Evolutionary conservation across 2,113 vertebrate genomes (phyloP).

Genomic region (Notarius lentiginosus): DNA sequence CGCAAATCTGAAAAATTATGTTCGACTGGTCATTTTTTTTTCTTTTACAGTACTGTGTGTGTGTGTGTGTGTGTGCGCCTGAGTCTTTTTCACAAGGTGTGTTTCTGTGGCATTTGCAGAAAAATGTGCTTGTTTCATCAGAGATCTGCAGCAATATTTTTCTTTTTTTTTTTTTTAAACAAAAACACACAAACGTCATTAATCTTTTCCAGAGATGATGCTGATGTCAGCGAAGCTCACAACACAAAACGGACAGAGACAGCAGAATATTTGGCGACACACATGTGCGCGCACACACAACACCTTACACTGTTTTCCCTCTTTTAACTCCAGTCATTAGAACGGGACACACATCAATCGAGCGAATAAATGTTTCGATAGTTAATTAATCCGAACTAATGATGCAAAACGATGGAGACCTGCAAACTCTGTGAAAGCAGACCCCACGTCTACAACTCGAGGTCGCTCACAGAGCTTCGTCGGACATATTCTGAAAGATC

Average conservation of each 20-base stretch:
- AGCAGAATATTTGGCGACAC: neutral
- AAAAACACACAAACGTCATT: conserved; percentile 48
- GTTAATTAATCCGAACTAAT: neutral
- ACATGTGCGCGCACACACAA: neutral
- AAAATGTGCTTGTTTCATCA: conserved; percentile 66
- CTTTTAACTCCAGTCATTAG: neutral
- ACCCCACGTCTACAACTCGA: conserved; percentile 49
- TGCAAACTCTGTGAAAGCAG: conserved; percentile 35
- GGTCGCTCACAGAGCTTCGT: conserved; percentile 59
- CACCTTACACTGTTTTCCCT: neutral
- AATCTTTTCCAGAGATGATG: conserved; percentile 57
- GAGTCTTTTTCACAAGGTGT: conserved; percentile 58
- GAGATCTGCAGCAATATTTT: conserved; percentile 54
- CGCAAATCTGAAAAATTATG: neutral
- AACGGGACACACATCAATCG: neutral
- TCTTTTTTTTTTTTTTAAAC: conserved; percentile 22
- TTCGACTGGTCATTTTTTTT: neutral
- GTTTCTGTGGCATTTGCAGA: conserved; percentile 52
- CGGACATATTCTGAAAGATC: conserved; percentile 41
- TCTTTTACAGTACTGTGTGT: neutral
- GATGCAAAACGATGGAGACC: neutral
- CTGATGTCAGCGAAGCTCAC: conserved; percentile 58
- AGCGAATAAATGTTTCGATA: neutral
- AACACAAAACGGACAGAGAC: conserved; percentile 9
- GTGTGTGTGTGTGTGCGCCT: neutral